phyloP scores from a whole-genome alignment of 2,888 invertebrate species.

The Mayetiola destructor region DNA sequence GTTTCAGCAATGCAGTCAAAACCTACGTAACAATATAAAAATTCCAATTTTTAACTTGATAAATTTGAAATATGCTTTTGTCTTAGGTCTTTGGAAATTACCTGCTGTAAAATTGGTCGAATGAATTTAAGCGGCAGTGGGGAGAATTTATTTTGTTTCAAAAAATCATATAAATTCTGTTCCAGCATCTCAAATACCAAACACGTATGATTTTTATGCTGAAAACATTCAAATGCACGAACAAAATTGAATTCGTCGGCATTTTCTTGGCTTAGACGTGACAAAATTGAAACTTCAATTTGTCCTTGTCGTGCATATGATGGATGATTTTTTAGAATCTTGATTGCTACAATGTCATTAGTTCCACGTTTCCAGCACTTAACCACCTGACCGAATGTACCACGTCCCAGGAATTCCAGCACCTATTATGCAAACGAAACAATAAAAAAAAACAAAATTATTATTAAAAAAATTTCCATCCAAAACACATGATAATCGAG shows the following conservation, averaged over 20 bases:
- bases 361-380: slow-evolving; percentile 99
- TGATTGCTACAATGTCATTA: slow-evolving; percentile 99
- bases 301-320: slow-evolving; percentile 99
- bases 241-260: slow-evolving; percentile 99
- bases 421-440: slow-evolving; percentile 55
- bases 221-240: slow-evolving; percentile 98
- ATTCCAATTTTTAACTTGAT: background rate
- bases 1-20: slow-evolving; percentile 50
- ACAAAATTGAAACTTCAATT: slow-evolving; percentile 94
- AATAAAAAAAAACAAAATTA: too few species aligned
- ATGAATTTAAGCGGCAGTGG: slow-evolving; percentile 97
- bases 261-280: slow-evolving; percentile 89
- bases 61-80: background rate
- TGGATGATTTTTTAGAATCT: slow-evolving; percentile 99
- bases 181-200: slow-evolving; percentile 99
- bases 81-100: slow-evolving; percentile 35
- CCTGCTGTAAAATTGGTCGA: slow-evolving; percentile 97
- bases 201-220: slow-evolving; percentile 98
- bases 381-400: slow-evolving; percentile 98
- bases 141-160: slow-evolving; percentile 99
- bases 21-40: slow-evolving; percentile 24
- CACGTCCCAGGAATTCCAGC: slow-evolving; percentile 96
- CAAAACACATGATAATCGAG: too few species aligned
- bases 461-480: too few species aligned
- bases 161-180: slow-evolving; percentile 98